phyloP scores from a whole-genome alignment of 2,888 invertebrate genomes.

The Molanna angustata region DNA sequence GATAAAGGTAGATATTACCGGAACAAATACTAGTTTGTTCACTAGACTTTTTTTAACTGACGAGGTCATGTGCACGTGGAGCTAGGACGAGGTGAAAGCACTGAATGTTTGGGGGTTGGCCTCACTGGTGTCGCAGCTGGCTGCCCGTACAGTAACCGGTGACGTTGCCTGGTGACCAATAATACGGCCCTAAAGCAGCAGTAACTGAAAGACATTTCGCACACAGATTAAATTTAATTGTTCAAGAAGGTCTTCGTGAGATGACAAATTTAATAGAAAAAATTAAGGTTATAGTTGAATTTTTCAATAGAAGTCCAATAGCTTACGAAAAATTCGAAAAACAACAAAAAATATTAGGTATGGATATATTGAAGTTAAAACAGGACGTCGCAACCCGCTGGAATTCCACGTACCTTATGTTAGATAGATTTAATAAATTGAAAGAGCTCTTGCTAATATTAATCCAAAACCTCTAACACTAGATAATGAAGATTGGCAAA shows the following conservation, averaged over 20 bases:
- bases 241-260: background rate
- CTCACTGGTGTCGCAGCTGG: no score
- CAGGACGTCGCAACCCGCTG: conserved; percentile 30
- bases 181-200: no score
- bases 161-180: no score
- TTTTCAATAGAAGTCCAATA: background rate
- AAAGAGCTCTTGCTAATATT: background rate
- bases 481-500: background rate
- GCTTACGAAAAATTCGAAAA: background rate
- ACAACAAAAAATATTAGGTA: background rate
- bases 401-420: conserved; percentile 32
- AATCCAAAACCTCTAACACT: background rate
- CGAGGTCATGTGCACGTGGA: no score
- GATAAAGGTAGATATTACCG: no score
- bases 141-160: no score
- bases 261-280: background rate
- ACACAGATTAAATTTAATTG: background rate
- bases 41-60: no score
- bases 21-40: no score
- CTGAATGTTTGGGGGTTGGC: no score
- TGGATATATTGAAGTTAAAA: conserved; percentile 17
- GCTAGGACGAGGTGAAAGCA: no score
- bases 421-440: conserved; percentile 28
- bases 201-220: no score
- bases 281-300: background rate